Conservation (phyloP, 2,113 vertebrate species). For the Ictalurus punctatus region DNA sequence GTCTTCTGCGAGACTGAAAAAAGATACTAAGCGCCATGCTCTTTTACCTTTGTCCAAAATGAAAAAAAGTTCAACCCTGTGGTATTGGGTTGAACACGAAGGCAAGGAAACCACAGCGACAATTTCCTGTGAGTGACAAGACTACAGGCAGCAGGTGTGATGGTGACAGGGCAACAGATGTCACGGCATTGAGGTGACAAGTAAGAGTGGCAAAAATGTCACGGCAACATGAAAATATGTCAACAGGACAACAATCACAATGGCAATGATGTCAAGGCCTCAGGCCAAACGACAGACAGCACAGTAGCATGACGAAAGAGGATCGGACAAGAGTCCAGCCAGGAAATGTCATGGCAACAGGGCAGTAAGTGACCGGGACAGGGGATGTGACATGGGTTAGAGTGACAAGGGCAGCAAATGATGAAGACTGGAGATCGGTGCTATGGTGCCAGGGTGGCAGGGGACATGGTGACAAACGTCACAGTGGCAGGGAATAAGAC, state of each 20-base stretch:
- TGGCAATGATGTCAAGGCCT: background rate
- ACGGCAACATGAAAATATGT: background rate
- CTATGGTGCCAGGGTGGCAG: background rate
- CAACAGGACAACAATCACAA: background rate
- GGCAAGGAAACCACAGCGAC: background rate
- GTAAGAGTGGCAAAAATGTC: background rate
- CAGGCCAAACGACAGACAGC: background rate
- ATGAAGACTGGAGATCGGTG: background rate
- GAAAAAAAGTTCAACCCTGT: background rate
- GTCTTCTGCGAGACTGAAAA: background rate
- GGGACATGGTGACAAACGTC: background rate
- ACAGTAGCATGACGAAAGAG: background rate
- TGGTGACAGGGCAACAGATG: background rate
- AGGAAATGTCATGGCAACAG: background rate
- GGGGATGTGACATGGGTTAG: background rate
- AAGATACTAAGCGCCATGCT: background rate
- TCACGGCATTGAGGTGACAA: background rate
- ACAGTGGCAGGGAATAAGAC: background rate
- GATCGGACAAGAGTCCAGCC: background rate
- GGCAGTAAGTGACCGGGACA: background rate
- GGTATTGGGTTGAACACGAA: background rate
- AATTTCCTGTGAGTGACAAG: background rate
- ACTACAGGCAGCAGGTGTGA: background rate
- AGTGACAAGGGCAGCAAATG: background rate
- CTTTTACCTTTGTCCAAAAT: background rate